Percentiles rank a stretch among this genome's conserved stretches.
Conservation (phyloP, 2,888 invertebrate species). For the Abrostola triplasia region DNA sequence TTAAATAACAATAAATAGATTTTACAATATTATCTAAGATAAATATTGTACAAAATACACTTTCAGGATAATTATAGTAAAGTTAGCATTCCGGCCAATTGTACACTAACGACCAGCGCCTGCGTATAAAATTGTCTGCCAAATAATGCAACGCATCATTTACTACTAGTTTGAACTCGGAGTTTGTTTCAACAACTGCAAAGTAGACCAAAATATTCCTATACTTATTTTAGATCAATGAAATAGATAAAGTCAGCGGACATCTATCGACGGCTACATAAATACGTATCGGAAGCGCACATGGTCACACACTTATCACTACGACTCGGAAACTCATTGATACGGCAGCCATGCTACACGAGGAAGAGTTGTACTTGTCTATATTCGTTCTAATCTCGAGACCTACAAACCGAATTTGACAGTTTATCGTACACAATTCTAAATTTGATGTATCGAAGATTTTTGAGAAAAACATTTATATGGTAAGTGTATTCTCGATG, state of each 20-base stretch:
- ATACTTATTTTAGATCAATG: conserved; percentile 6
- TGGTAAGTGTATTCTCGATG: background rate
- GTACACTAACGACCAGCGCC: background rate
- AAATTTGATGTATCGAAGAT: background rate
- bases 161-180: background rate
- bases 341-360: conserved; percentile 6
- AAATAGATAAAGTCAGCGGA: background rate
- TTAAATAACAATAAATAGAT: background rate
- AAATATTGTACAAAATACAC: background rate
- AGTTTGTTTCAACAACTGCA: conserved; percentile 6
- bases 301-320: conserved; percentile 40
- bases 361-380: conserved; percentile 21
- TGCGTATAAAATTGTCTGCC: background rate
- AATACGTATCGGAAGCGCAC: conserved; percentile 41
- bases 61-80: background rate
- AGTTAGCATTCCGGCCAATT: background rate
- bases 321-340: conserved; percentile 35
- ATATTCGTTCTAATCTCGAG: conserved; percentile 12
- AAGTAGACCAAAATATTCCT: background rate
- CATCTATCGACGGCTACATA: too few relatives aligned
- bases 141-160: conserved; percentile 9
- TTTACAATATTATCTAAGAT: background rate
- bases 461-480: background rate
- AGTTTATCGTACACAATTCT: background rate
- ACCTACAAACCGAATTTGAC: conserved; percentile 9